These are phyloP conservation scores for Halichondria panicea DNA, from an alignment of 37 sponge, comb jelly and placozoan genomes.

Conservation along the genomic window DNA sequence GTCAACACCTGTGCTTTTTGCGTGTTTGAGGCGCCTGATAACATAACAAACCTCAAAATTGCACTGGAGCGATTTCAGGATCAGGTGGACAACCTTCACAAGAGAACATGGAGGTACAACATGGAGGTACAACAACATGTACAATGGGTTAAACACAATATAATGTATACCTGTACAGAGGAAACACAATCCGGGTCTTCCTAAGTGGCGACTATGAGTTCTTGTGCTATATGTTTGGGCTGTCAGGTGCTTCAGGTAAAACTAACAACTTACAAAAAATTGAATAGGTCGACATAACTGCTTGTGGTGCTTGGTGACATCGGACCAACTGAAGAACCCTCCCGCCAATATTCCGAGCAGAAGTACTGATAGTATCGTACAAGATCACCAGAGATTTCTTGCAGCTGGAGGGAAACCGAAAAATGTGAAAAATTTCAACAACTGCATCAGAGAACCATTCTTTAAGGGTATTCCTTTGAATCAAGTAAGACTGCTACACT, in stretches of 20 bases:
- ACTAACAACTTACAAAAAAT: too few species aligned
- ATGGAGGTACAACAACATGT: neutral
- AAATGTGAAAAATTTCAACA: neutral
- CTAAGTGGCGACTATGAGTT: too few species aligned
- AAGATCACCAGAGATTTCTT: too few species aligned
- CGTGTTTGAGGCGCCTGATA: slow-evolving; percentile 22
- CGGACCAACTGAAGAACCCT: too few species aligned
- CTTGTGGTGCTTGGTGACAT: too few species aligned
- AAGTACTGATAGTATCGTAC: too few species aligned
- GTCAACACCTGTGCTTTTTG: slow-evolving; percentile 24
- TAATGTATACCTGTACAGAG: slow-evolving; percentile 2
- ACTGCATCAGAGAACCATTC: neutral
- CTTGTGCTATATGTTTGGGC: too few species aligned
- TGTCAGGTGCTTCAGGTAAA: slow-evolving; percentile 33
- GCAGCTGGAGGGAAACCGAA: slow-evolving; percentile 1
- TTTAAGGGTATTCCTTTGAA: neutral
- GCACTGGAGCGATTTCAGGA: slow-evolving; percentile 31
- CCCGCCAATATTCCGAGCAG: too few species aligned
- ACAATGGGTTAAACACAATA: neutral
- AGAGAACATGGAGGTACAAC: slow-evolving; percentile 27
- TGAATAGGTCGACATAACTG: too few species aligned
- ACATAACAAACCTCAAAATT: slow-evolving; percentile 21
- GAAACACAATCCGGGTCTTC: too few species aligned
- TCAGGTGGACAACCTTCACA: slow-evolving; percentile 1
- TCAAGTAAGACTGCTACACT: neutral